Base-by-base conservation (phyloP, 2,113 vertebrate species). In the Syrrhaptes paradoxus region DNA sequence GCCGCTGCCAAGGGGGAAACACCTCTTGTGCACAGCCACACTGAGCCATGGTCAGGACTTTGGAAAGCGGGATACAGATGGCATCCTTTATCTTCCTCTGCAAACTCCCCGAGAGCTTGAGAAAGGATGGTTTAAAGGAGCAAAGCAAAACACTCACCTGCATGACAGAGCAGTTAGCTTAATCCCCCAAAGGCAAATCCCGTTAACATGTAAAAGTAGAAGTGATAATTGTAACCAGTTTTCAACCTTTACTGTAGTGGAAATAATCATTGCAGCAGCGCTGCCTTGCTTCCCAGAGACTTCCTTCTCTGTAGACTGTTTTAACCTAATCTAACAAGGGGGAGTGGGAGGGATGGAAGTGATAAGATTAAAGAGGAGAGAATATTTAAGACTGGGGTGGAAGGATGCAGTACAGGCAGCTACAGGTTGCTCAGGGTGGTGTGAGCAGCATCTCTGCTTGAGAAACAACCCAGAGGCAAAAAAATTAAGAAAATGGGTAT, bases 151-250 rank as follows among this genome's bases (percentile, higher is more conserved):
- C 59, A 29, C 74, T 95, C 93, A 95, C 89, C 93, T 91, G 57
- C 65, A 4, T 72, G 93, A 92, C 70, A 82, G 80, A 86, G 49
- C 52, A 89, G 80, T 87, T 55, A 41, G 57, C 75, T 93, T 83
- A 85, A 96, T 89, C 91, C 85, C 85, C 93, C 74, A 54, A 78
- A 93, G 93, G 81, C 82, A 93, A 96, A 96, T 87, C 74, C 87
- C 16, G 57, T 91, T 87, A 89, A 89, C 87, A 10, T 70, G 89
- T 89, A 91, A 73, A 93, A 94, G 87, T 6, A 36, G 91, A 67
- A 94, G 85, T 62, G 81, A 93, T 87, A 96, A 96, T 91, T 91
- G 89, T 83, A 94, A 70, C 91, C 59, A 5, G 84, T 85, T 83
- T 79, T 63, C 87, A 94, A 25, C 85, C 75, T 95, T 75, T 79